These are phyloP conservation scores for Pteromalus puparum DNA, from an alignment of 1,140 invertebrate genomes.

Conservation along the genomic window DNA sequence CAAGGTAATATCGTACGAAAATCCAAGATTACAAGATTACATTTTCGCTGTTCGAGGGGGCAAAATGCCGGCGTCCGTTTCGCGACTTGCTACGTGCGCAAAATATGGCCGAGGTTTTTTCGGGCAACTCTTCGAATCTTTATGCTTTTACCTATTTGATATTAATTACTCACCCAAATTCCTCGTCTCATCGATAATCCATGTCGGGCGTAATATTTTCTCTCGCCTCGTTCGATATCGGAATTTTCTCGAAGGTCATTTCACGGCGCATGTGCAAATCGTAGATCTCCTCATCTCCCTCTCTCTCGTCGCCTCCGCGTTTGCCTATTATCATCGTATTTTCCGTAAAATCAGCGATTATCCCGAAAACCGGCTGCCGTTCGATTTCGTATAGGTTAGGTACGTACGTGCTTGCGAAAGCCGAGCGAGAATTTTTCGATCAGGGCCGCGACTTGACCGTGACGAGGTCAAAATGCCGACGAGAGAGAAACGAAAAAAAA, in stretches of 20 bases:
- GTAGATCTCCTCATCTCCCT: neutral
- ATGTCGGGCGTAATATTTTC: neutral
- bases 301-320: neutral
- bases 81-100: neutral
- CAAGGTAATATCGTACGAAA: neutral
- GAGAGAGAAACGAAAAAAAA: neutral
- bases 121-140: too few relatives aligned
- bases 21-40: neutral
- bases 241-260: constrained; percentile 12
- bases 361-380: neutral
- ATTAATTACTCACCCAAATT: neutral
- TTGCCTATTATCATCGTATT: neutral
- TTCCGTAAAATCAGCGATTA: neutral
- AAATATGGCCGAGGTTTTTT: too few relatives aligned
- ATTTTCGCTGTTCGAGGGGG: neutral
- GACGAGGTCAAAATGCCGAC: neutral
- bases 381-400: neutral
- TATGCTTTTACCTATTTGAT: too few relatives aligned
- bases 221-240: neutral
- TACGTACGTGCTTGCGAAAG: neutral
- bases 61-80: neutral
- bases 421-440: neutral
- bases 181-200: neutral
- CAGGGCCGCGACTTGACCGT: constrained; percentile 29
- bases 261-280: neutral